Percentiles rank a stretch among this genome's conserved stretches.
Conservation (phyloP, 1,140 invertebrate species). For the Zaprionus vittiger region DNA sequence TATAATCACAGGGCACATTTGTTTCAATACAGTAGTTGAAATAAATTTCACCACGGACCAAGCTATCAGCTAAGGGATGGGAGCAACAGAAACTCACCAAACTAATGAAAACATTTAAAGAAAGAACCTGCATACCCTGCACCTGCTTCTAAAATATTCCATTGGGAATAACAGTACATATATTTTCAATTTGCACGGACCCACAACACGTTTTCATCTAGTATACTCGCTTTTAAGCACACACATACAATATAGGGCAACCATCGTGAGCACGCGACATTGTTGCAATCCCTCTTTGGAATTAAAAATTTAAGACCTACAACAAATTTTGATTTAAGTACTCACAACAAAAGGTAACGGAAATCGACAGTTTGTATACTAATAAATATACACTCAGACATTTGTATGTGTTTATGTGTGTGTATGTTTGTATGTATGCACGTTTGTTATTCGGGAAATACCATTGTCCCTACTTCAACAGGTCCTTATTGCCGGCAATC, state of each 20-base stretch:
- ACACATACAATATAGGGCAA: not conserved
- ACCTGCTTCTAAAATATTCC: not conserved
- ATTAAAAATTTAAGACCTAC: not conserved
- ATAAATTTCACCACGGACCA: not conserved
- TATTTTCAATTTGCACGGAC: not conserved
- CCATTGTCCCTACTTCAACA: constrained; percentile 2
- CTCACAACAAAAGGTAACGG: not conserved
- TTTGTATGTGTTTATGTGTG: not conserved
- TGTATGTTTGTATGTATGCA: not conserved
- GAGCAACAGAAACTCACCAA: not conserved
- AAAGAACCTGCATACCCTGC: not conserved
- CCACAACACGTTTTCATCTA: not conserved
- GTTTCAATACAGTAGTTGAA: not conserved
- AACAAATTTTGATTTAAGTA: not conserved
- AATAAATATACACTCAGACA: not conserved
- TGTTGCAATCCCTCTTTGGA: not conserved
- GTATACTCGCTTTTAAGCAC: not conserved
- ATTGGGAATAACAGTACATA: not conserved
- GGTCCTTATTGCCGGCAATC: not conserved
- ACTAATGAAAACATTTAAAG: not conserved
- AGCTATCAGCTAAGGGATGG: not conserved
- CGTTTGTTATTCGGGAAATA: not conserved
- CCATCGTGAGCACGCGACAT: not conserved
- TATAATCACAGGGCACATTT: not conserved
- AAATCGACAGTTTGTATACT: not conserved